phyloP scores from a whole-genome alignment of 2,797 vertebrate species.

The Danio choprae region DNA sequence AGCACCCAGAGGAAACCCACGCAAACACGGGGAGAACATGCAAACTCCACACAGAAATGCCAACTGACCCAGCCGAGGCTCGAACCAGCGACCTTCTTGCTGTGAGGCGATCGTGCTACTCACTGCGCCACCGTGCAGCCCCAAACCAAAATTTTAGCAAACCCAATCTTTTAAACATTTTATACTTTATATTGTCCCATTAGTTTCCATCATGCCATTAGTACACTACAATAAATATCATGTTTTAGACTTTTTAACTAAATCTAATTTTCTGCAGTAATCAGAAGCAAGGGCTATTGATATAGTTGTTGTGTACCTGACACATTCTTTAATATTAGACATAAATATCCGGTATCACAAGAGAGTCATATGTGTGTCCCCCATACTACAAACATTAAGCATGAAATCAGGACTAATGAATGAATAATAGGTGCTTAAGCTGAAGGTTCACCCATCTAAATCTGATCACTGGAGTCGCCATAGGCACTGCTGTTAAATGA shows the following conservation, averaged over 20 bases:
- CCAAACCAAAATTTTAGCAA: no score
- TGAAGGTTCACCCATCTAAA: slow-evolving; percentile 48
- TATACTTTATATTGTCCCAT: neutral
- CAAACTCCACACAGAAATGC: no score
- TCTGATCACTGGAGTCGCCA: slow-evolving; percentile 3
- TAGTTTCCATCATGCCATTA: neutral
- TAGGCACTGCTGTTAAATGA: slow-evolving; percentile 15
- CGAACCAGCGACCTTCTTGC: no score
- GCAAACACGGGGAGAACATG: no score
- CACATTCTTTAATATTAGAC: slow-evolving; percentile 6
- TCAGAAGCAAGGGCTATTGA: neutral
- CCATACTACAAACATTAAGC: slow-evolving; percentile 46
- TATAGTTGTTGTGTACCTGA: neutral
- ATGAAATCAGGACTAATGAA: slow-evolving; percentile 53
- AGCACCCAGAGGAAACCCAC: no score
- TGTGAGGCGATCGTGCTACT: no score
- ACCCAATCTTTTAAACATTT: no score
- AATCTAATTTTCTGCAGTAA: neutral
- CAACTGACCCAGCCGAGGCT: no score
- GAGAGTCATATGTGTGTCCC: slow-evolving; percentile 4
- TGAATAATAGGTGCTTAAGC: slow-evolving; percentile 52
- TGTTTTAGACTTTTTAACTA: neutral
- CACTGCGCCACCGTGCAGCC: no score
- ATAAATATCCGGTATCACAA: slow-evolving; percentile 16
- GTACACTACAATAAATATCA: neutral